Evolutionary conservation across 1,140 invertebrate species (phyloP), one percentile per base, ranked within the genome.

Genomic region (Heliconius hewitsoni): DNA sequence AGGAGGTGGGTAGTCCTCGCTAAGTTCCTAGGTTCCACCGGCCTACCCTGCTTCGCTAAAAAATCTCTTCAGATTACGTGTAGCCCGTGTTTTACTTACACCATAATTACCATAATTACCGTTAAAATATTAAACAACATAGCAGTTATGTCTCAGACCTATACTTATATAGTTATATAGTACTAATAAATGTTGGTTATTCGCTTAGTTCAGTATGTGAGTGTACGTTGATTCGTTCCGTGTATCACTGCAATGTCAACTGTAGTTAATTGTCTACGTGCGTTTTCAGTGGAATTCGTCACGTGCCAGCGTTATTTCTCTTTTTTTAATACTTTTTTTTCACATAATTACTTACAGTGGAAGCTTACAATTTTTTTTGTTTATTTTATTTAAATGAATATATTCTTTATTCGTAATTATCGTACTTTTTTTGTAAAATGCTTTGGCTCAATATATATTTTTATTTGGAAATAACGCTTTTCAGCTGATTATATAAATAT

Each of bases 251-350:
- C 85, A 86, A 86, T 85, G 87, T 87, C 87, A 88, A 82, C 82
- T 76, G 80, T 74, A 84, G 86, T 88, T 88, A 88, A 88, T 90
- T 88, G 89, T 87, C 88, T 90, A 91, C 88, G 89, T 89, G 89
- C 84, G 87, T 89, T 91, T 91, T 87, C 84, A 89, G 79, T 75
- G 81, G 84, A 86, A 89, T 89, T 84, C 85, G 88, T 89, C 88
- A 91, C 89, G 88, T 89, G 81, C 85, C 76, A 73, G 55, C 84
- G 82, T 86, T 85, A 81, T 81, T 37, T 78, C 57, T 27, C 71
- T 76, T 76, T 66, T 39, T 42, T 39, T 39, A 8, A 23, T 23
- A 23, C 37, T 72, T 76, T 34, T 34, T 81, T 81, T 74, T 73
- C 57, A 77, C 66, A 23, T 81, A 77, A 80, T 80, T 76, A 77